phyloP scores from a whole-genome alignment of 2,113 vertebrate species.

The Misgurnus anguillicaudatus region DNA sequence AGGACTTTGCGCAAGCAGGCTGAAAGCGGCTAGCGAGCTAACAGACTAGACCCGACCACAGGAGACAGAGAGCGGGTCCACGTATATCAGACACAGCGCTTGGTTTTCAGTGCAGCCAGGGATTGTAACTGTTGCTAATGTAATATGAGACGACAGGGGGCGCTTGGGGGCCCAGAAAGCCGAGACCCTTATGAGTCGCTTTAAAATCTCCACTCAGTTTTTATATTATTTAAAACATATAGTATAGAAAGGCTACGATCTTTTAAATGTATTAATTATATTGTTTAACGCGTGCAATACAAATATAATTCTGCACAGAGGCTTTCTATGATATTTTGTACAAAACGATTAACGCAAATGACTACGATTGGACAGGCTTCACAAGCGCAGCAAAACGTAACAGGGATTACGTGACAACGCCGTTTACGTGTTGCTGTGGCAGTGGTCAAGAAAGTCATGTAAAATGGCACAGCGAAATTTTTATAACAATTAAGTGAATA shows the following conservation, averaged over 20 bases:
- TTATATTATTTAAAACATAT: not conserved
- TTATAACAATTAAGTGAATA: not conserved
- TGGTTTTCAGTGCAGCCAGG: not conserved
- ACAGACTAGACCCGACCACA: not conserved
- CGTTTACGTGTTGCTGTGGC: too few species aligned
- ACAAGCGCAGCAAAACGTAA: not conserved
- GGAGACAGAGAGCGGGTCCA: conserved; percentile 12
- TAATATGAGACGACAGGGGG: not conserved
- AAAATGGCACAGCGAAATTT: not conserved
- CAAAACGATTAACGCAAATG: not conserved
- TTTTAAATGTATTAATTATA: not conserved
- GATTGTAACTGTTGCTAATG: not conserved
- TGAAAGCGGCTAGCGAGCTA: conserved; percentile 1
- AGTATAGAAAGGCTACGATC: not conserved
- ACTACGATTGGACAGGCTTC: not conserved
- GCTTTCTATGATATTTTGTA: too few species aligned
- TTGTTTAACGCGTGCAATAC: not conserved
- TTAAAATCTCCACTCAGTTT: not conserved
- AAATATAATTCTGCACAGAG: not conserved
- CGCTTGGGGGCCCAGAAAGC: conserved; percentile 1
- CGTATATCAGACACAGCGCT: not conserved
- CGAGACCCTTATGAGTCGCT: not conserved
- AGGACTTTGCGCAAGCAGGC: conserved; percentile 2
- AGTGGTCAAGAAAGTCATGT: too few species aligned
- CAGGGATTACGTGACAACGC: not conserved